These are phyloP conservation scores for Drosophila tristis DNA, from an alignment of 1,140 invertebrate species.

Conservation along the genomic window DNA sequence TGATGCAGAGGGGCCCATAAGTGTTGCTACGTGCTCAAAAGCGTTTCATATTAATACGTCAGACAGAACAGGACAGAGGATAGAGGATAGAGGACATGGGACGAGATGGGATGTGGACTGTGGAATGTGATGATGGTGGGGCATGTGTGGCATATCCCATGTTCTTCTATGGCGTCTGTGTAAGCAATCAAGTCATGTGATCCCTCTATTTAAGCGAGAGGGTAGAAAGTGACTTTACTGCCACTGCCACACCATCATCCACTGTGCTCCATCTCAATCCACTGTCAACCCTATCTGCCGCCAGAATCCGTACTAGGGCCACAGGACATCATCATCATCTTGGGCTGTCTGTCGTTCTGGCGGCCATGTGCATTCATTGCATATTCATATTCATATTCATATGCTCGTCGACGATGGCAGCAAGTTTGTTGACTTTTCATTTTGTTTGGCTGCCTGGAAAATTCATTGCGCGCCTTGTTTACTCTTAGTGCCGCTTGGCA, in stretches of 20 bases:
- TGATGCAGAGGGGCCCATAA: constrained; percentile 60
- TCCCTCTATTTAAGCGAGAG: constrained; percentile 77
- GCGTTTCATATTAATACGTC: constrained; percentile 82
- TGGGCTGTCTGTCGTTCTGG: constrained; percentile 31
- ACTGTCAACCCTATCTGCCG: constrained; percentile 17
- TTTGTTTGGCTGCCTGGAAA: constrained; percentile 78
- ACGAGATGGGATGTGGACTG: no score
- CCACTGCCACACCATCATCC: constrained; percentile 47
- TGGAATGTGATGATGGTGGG: constrained; percentile 17
- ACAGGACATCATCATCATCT: constrained; percentile 57
- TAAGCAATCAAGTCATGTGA: constrained; percentile 81
- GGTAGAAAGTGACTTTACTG: constrained; percentile 78
- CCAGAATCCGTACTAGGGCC: no score
- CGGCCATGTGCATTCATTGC: constrained; percentile 75
- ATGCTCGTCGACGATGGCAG: constrained; percentile 32
- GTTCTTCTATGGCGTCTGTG: constrained; percentile 69
- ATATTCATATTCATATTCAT: constrained; percentile 78
- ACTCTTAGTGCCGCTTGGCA: constrained; percentile 79
- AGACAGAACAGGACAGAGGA: constrained; percentile 40
- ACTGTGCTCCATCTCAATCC: not conserved
- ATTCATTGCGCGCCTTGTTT: constrained; percentile 70
- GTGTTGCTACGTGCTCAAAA: constrained; percentile 82
- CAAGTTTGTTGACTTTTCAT: constrained; percentile 83
- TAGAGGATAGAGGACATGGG: constrained; percentile 19
- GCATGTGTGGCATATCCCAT: constrained; percentile 52